Conservation (phyloP, 2,888 invertebrate species). For the Steinernema scapterisci region DNA sequence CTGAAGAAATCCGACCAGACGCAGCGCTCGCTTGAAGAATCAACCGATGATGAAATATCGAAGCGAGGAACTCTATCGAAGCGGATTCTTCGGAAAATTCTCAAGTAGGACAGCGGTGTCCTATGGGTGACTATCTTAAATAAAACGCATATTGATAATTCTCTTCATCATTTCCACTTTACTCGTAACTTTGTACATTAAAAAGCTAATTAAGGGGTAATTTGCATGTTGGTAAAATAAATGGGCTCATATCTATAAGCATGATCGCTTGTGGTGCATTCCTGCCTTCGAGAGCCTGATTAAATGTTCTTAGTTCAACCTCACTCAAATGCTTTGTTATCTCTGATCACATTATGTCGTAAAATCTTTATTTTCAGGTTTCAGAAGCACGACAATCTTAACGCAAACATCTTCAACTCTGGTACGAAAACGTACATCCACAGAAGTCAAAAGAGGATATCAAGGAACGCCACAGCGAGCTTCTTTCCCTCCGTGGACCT, state of each 20-base stretch:
- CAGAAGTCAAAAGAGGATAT: neutral
- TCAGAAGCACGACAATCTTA: too few species aligned
- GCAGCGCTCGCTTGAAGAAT: neutral
- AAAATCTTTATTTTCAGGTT: too few species aligned
- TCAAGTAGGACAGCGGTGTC: neutral
- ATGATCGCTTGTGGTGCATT: too few species aligned
- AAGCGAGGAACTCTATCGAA: neutral
- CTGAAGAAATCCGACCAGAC: conserved; percentile 3
- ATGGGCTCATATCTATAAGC: neutral
- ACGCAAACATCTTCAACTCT: too few species aligned
- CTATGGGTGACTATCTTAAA: neutral
- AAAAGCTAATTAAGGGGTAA: neutral
- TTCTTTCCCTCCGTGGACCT: neutral
- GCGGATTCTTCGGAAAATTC: conserved; percentile 4
- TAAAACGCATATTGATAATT: neutral
- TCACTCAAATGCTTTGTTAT: too few species aligned
- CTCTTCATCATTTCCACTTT: neutral
- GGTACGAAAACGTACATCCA: too few species aligned
- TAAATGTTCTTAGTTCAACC: too few species aligned
- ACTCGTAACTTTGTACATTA: neutral
- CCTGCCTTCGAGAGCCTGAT: too few species aligned
- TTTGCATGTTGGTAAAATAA: neutral
- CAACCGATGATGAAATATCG: neutral
- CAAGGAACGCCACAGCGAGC: neutral
- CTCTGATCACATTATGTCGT: too few species aligned